Evolutionary conservation across 2,888 invertebrate species (phyloP).

Genomic region (Oscheius myriophilus): DNA sequence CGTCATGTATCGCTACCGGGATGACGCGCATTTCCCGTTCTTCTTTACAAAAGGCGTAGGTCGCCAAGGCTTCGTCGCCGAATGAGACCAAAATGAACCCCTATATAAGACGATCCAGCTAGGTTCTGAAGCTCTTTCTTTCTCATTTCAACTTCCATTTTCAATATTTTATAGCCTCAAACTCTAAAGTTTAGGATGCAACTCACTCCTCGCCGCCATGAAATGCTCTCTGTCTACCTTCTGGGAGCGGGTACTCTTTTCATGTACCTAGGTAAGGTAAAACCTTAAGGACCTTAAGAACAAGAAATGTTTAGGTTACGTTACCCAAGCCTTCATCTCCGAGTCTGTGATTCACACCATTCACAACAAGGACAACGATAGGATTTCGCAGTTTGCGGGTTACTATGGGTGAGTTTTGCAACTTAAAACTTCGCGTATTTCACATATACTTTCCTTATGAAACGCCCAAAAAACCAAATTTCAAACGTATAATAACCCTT

Average conservation of each 20-base stretch:
- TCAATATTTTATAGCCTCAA: neutral
- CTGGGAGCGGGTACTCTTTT: constrained; percentile 43
- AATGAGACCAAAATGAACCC: too few relatives aligned
- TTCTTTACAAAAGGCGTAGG: constrained; percentile 24
- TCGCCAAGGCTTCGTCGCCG: neutral
- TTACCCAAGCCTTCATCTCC: constrained; percentile 40
- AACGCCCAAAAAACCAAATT: neutral
- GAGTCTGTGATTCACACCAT: constrained; percentile 46
- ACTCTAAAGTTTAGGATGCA: constrained; percentile 19
- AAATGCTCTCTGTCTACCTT: constrained; percentile 44
- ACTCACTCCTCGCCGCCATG: constrained; percentile 40
- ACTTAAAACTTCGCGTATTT: too few relatives aligned
- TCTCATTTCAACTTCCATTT: neutral
- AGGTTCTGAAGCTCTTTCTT: too few relatives aligned
- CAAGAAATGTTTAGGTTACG: constrained; percentile 10
- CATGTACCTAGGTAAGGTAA: constrained; percentile 41
- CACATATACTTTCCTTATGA: neutral
- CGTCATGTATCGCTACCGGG: constrained; percentile 8
- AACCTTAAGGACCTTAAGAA: neutral
- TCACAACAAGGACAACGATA: constrained; percentile 34
- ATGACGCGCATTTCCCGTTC: constrained; percentile 24
- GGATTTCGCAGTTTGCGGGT: constrained; percentile 47
- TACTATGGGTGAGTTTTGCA: constrained; percentile 48
- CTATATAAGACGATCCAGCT: constrained; percentile 10
- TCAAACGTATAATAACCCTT: too few relatives aligned